These are phyloP conservation scores for Peromyscus leucopus DNA, from an alignment of 2,113 vertebrate species.

Conservation along the genomic window DNA sequence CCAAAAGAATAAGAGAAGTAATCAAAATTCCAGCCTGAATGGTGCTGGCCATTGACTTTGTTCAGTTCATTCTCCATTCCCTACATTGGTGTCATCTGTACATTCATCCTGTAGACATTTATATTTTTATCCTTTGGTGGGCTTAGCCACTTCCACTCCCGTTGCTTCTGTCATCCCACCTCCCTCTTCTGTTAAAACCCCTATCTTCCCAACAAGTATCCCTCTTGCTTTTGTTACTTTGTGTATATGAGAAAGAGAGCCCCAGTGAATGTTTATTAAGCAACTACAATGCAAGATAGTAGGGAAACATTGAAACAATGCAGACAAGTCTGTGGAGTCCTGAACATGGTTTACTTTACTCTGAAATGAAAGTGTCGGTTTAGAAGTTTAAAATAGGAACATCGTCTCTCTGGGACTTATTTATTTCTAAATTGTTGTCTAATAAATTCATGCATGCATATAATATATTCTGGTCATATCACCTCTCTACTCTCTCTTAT, in stretches of 20 bases:
- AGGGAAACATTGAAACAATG: background rate
- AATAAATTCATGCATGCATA: no score
- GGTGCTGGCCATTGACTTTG: background rate
- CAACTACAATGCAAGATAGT: background rate
- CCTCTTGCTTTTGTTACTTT: background rate
- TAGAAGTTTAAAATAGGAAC: background rate
- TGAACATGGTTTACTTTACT: background rate
- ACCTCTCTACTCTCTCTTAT: background rate
- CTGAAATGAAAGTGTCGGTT: background rate
- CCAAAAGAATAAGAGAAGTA: background rate
- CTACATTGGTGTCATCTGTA: background rate
- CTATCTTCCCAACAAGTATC: background rate
- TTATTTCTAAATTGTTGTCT: background rate
- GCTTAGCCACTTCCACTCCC: background rate
- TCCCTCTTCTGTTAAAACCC: background rate
- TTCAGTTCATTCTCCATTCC: background rate
- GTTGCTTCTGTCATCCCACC: background rate
- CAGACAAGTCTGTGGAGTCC: background rate
- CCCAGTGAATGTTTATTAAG: background rate
- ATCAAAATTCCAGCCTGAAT: background rate
- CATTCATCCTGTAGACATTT: background rate
- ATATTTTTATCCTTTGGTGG: background rate
- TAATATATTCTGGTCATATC: background rate
- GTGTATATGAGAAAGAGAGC: background rate
- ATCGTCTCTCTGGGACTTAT: background rate